Evolutionary conservation across 1,140 invertebrate species (phyloP).

Genomic region (Dendrolimus kikuchii): DNA sequence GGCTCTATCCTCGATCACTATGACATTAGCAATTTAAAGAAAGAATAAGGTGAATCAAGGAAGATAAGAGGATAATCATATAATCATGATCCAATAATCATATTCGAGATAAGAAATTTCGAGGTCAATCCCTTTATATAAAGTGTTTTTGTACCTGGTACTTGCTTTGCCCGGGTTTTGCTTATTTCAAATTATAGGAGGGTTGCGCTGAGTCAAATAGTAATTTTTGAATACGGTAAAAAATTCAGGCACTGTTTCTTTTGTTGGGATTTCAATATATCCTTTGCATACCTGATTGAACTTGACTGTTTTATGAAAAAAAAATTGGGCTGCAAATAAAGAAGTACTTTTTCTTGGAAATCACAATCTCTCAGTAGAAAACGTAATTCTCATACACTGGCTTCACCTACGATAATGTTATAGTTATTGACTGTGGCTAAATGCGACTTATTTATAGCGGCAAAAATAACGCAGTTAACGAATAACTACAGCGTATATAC

Average conservation of each 20-base stretch:
- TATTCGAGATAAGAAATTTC: conserved; percentile 11
- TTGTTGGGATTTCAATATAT: too few relatives aligned
- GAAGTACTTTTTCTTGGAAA: too few relatives aligned
- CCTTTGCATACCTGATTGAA: too few relatives aligned
- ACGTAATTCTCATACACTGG: too few relatives aligned
- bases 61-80: conserved; percentile 10
- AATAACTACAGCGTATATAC: conserved; percentile 3
- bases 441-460: too few relatives aligned
- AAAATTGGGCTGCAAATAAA: too few relatives aligned
- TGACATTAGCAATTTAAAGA: background rate
- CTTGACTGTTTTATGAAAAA: too few relatives aligned
- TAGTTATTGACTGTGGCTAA: too few relatives aligned
- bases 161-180: conserved; percentile 13
- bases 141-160: conserved; percentile 23
- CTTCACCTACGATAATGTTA: too few relatives aligned
- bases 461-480: conserved; percentile 2
- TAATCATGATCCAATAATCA: conserved; percentile 30
- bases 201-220: conserved; percentile 8
- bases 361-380: too few relatives aligned
- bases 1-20: too few relatives aligned
- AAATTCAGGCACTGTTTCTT: background rate
- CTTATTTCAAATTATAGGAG: conserved; percentile 23
- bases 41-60: conserved; percentile 2
- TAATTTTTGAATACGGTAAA: conserved; percentile 4
- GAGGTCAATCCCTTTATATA: conserved; percentile 14